phyloP scores from a whole-genome alignment of 2,797 vertebrate genomes.

The Pyrrhura leucotis region DNA sequence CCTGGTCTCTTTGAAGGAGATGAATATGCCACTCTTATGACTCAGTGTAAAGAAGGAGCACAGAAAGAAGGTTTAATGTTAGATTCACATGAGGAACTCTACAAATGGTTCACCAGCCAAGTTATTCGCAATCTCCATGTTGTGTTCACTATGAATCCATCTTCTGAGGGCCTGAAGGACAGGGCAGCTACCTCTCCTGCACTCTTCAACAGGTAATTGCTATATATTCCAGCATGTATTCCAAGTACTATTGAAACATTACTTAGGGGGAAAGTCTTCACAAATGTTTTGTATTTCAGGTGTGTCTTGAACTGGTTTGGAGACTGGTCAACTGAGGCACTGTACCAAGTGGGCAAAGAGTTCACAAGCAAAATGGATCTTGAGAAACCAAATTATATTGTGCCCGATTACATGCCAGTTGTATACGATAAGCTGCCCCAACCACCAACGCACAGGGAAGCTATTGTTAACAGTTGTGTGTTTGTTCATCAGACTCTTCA shows the following conservation, averaged over 20 bases:
- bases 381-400: conserved; percentile 96
- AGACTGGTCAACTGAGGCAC: conserved; percentile 97
- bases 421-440: conserved; percentile 96
- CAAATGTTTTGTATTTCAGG: conserved; percentile 66
- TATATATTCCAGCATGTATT: background rate
- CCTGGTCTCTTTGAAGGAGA: conserved; percentile 98
- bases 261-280: background rate
- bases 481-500: conserved; percentile 98
- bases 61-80: conserved; percentile 99
- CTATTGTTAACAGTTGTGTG: conserved; percentile 97
- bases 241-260: background rate
- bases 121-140: conserved; percentile 99
- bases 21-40: conserved; percentile 98
- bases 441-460: conserved; percentile 92
- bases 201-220: conserved; percentile 93
- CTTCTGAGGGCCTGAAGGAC: conserved; percentile 97
- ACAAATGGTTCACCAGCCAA: conserved; percentile 99
- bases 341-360: conserved; percentile 98
- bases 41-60: conserved; percentile 97
- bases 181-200: conserved; percentile 96
- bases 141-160: conserved; percentile 99
- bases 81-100: conserved; percentile 97
- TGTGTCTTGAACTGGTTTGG: conserved; percentile 99
- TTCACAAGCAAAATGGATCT: conserved; percentile 99
- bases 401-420: conserved; percentile 97